Conservation (phyloP, 2,888 invertebrate genomes). For the Koerneria pararmatus region DNA sequence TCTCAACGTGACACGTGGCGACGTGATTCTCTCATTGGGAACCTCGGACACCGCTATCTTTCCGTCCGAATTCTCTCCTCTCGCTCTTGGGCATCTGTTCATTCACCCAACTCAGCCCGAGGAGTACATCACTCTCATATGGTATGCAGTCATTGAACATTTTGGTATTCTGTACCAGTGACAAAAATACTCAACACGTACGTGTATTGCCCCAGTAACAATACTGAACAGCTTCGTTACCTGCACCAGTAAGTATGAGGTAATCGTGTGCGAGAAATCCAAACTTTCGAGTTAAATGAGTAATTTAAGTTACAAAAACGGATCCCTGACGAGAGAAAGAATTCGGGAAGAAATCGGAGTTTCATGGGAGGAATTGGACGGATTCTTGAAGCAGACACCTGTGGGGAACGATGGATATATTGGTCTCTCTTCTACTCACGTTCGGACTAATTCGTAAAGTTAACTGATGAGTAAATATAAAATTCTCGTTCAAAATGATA, state of each 20-base stretch:
- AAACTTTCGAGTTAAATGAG: neutral
- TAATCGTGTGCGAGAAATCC: neutral
- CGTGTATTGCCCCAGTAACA: no score
- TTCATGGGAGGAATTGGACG: conserved; percentile 80
- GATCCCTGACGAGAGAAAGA: conserved; percentile 82
- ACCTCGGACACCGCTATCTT: conserved; percentile 85
- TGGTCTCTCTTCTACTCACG: no score
- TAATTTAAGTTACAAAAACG: conserved; percentile 75
- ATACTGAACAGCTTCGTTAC: neutral
- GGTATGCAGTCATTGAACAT: neutral
- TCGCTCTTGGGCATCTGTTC: conserved; percentile 18
- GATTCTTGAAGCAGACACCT: conserved; percentile 76
- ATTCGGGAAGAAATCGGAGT: conserved; percentile 74
- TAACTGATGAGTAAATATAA: no score
- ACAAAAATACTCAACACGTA: no score
- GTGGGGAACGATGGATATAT: conserved; percentile 89
- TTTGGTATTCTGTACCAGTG: neutral
- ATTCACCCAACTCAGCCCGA: conserved; percentile 9
- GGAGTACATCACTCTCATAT: conserved; percentile 18
- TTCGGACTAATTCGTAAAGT: no score
- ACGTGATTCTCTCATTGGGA: conserved; percentile 73
- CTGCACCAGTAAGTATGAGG: neutral
- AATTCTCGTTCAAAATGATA: no score
- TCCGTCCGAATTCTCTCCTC: conserved; percentile 22
- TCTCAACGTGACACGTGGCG: conserved; percentile 75